Percentiles rank a stretch among this genome's conserved stretches.
Evolutionary conservation across 2,888 invertebrate species (phyloP).

Genomic region (Sclerodermus sp.): DNA sequence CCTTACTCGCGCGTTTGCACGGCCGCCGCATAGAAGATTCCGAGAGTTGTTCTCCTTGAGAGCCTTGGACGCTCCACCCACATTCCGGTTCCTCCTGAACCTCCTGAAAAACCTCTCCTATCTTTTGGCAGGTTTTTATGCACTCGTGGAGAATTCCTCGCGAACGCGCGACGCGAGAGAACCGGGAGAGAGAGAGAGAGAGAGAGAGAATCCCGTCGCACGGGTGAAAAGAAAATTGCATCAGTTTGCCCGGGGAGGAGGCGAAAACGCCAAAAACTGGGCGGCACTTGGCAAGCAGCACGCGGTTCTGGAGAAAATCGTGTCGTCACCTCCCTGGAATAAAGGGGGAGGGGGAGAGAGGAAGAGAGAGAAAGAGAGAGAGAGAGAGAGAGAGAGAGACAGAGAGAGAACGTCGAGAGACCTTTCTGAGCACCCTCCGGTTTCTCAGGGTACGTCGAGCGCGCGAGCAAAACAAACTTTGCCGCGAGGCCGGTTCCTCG

Average conservation of each 20-base stretch:
- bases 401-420: too few species aligned
- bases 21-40: too few species aligned
- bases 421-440: too few species aligned
- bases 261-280: constrained; percentile 38
- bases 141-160: too few species aligned
- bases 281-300: constrained; percentile 42
- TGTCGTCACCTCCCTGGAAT: constrained; percentile 33
- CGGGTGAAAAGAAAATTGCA: not conserved
- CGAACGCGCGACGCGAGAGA: too few species aligned
- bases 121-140: constrained; percentile 16
- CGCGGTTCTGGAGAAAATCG: constrained; percentile 38
- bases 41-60: constrained; percentile 51
- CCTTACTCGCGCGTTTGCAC: too few species aligned
- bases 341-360: constrained; percentile 32
- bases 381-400: too few species aligned
- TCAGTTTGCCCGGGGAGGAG: constrained; percentile 7
- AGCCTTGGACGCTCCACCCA: constrained; percentile 33
- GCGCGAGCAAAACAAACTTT: too few species aligned
- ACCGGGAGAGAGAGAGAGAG: not conserved
- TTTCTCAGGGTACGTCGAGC: too few species aligned
- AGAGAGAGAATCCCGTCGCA: not conserved
- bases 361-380: constrained; percentile 26
- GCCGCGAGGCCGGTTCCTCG: too few species aligned
- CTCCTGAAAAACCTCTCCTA: constrained; percentile 32
- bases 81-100: constrained; percentile 47